phyloP scores from a whole-genome alignment of 2,888 invertebrate genomes.

The Hypercompe scribonia region DNA sequence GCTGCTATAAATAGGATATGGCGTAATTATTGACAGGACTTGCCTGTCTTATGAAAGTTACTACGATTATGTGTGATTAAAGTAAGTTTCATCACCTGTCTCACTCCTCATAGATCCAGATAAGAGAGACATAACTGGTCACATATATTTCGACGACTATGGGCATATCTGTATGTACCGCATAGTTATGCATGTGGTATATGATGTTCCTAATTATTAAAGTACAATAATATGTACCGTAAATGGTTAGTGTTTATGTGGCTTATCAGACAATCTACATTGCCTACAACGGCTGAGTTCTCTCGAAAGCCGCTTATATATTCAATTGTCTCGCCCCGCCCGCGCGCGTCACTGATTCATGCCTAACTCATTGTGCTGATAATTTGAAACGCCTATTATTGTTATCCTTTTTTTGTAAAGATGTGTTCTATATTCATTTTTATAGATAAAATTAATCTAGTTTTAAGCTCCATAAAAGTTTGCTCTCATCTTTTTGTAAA shows the following conservation, averaged over 20 bases:
- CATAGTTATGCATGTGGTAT: no score
- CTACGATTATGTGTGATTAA: not conserved
- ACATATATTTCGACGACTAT: no score
- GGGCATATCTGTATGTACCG: no score
- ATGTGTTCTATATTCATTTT: not conserved
- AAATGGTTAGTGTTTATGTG: constrained; percentile 9
- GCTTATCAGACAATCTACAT: constrained; percentile 9
- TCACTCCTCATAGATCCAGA: not conserved
- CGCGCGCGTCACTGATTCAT: constrained; percentile 62
- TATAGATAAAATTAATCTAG: not conserved
- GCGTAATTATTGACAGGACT: not conserved
- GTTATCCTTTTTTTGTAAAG: constrained; percentile 15
- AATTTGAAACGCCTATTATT: constrained; percentile 61
- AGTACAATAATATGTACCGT: constrained; percentile 14
- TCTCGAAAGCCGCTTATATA: constrained; percentile 81
- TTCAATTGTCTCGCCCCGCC: constrained; percentile 81
- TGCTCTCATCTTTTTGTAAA: no score
- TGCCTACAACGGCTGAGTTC: constrained; percentile 37
- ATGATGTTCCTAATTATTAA: constrained; percentile 1
- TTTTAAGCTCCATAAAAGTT: not conserved
- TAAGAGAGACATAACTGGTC: not conserved
- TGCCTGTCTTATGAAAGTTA: not conserved
- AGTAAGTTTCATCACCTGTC: not conserved
- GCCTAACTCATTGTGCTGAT: constrained; percentile 72
- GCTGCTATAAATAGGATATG: not conserved